A percentile compares a stretch with the other conserved stretches of the same genome.
Conservation (phyloP, 2,113 vertebrate genomes). For the Hypanus sabinus region DNA sequence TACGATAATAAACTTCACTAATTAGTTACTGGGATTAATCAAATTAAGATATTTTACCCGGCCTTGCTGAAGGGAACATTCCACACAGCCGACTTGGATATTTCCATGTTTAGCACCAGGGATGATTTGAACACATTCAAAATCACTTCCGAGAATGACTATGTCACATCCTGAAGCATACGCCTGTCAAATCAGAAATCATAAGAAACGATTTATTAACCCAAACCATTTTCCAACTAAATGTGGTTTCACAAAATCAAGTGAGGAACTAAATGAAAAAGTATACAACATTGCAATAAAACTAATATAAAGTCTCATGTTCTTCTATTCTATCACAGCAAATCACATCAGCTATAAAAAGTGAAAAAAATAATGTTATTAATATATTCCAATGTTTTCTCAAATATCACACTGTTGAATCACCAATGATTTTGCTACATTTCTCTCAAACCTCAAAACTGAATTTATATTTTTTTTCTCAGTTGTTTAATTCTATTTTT, state of each 20-base stretch:
- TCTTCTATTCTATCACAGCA: background rate
- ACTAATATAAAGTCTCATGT: background rate
- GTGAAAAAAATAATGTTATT: background rate
- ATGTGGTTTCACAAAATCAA: background rate
- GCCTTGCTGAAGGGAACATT: conserved; percentile 89
- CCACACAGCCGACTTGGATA: conserved; percentile 97
- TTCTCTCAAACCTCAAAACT: background rate
- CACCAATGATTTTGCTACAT: background rate
- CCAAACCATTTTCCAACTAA: background rate
- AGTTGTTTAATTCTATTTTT: background rate
- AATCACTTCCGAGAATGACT: conserved; percentile 90
- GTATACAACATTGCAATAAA: background rate
- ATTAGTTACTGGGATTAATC: background rate
- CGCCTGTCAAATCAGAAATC: conserved; percentile 60
- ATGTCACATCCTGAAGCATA: conserved; percentile 97
- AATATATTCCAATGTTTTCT: background rate
- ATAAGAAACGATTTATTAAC: background rate
- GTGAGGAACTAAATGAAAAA: background rate
- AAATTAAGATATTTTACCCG: conserved; percentile 69
- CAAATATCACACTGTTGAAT: background rate
- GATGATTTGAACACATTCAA: conserved; percentile 98
- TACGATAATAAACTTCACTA: background rate
- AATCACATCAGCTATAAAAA: background rate
- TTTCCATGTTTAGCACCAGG: conserved; percentile 98
- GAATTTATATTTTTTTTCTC: background rate